Percentiles rank a stretch among this genome's conserved stretches.
These are phyloP conservation scores for Bombus pascuorum DNA, from an alignment of 1,140 invertebrate genomes.

Conservation along the genomic window DNA sequence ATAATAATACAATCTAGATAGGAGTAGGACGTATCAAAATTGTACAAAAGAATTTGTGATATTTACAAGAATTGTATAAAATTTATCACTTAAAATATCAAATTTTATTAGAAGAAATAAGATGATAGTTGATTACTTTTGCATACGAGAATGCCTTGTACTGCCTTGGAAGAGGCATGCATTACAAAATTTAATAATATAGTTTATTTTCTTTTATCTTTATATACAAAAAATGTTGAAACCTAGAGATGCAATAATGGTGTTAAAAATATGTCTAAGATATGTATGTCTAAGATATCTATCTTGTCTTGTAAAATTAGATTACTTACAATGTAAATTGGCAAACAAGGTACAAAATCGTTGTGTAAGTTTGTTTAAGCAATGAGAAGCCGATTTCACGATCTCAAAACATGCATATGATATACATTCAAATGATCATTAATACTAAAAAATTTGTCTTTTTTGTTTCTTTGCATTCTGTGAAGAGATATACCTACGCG, in stretches of 20 bases:
- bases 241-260: not conserved
- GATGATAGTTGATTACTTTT: not conserved
- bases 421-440: not conserved
- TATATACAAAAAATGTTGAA: not conserved
- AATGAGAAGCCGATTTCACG: constrained; percentile 22
- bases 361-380: constrained; percentile 2
- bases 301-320: not conserved
- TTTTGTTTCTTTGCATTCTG: not conserved
- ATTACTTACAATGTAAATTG: not conserved
- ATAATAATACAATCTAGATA: not conserved
- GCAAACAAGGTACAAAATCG: constrained; percentile 27
- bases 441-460: not conserved
- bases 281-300: not conserved
- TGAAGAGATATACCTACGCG: not conserved
- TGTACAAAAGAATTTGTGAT: constrained; percentile 5
- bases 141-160: constrained; percentile 9
- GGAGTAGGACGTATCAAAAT: not conserved
- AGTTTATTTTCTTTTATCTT: not conserved
- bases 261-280: not conserved
- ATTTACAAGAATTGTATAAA: constrained; percentile 8
- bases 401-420: not conserved
- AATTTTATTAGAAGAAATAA: not conserved
- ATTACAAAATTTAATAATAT: not conserved
- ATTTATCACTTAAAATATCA: not conserved
- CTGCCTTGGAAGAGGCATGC: not conserved